Evolutionary conservation across 2,797 vertebrate species (phyloP), one percentile per base, ranked within the genome.

Genomic region (Florisuga fusca): DNA sequence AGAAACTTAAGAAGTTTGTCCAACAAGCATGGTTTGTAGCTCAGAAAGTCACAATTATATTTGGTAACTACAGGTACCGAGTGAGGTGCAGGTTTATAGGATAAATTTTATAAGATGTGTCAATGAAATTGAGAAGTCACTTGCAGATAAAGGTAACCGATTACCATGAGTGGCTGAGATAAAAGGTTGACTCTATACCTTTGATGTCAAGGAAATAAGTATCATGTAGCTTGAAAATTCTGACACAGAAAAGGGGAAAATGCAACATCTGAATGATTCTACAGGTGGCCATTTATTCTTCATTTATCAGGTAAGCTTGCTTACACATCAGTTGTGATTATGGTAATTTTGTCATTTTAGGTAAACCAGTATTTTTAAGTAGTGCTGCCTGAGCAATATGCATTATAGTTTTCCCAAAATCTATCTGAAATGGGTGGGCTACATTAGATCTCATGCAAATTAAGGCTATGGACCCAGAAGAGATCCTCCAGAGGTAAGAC

Each of bases 131-230:
- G 46, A 16, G 26, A 73, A 43, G n/a, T 89, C 22, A 17, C 4
- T 63, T 90, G 29, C 13, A 33, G 27, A 9, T 84, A 34, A 72
- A 87, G 14, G 26, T 45, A 38, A 31, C 50, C 34, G 15, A 19
- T 85, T 87, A 20, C 26, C 4, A 1, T 45, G 27, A 63, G 9
- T 0, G 0, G 3, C 20, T 0, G 0, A n/a, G 26, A 21, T 79
- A 63, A 69, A 76, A 76, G 38, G 43, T 4, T 29, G 10, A 34
- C 33, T 72, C 14, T 45, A 2, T 69, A 15, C 10, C 11, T 51
- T 84, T 75, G 15, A 59, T 45, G 38, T 54, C 45, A 68, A 73
- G 76, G 29, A 82, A 77, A 4, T 36, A 31, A 83, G 10, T 83
- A 53, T 48, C 6, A 4, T 7, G 11, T 20, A 38, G 26, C 50